A percentile compares a stretch with the other conserved stretches of the same genome.
These are phyloP conservation scores for Adrianichthys oophorus DNA, from an alignment of 2,797 vertebrate genomes.

Conservation along the genomic window DNA sequence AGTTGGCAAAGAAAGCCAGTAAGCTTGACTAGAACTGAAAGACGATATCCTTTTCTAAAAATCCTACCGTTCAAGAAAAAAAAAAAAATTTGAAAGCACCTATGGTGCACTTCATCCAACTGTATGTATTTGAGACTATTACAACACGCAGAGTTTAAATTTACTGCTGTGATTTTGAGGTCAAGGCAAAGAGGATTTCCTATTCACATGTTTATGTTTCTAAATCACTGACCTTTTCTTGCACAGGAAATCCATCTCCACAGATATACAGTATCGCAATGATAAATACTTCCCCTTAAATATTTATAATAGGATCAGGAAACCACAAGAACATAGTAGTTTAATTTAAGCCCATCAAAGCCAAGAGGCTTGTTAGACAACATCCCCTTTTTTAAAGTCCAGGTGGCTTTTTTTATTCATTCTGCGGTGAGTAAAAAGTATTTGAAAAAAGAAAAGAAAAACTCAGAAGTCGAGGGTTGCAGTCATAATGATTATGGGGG, in stretches of 20 bases:
- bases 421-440: constrained; percentile 46
- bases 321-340: constrained; percentile 79
- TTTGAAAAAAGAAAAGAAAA: constrained; percentile 17
- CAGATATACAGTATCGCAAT: constrained; percentile 78
- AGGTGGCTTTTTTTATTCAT: constrained; percentile 43
- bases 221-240: constrained; percentile 78
- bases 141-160: constrained; percentile 40
- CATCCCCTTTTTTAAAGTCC: constrained; percentile 57
- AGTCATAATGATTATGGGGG: constrained; percentile 76
- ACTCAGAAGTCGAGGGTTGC: constrained; percentile 60
- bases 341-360: constrained; percentile 76
- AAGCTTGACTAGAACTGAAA: constrained; percentile 29
- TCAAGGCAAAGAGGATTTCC: constrained; percentile 56
- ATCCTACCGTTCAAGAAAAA: neutral
- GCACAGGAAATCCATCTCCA: constrained; percentile 78
- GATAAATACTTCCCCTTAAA: constrained; percentile 83
- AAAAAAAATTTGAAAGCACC: too few relatives aligned
- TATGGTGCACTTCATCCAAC: too few relatives aligned
- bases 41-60: constrained; percentile 4
- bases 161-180: constrained; percentile 40
- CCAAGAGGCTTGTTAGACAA: constrained; percentile 66
- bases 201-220: constrained; percentile 73
- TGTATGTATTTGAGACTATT: constrained; percentile 6
- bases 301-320: constrained; percentile 81
- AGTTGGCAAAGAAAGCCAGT: constrained; percentile 6